Evolutionary conservation across 1,140 invertebrate genomes (phyloP), one percentile per base, ranked within the genome.

Genomic region (Drosophila pandora): DNA sequence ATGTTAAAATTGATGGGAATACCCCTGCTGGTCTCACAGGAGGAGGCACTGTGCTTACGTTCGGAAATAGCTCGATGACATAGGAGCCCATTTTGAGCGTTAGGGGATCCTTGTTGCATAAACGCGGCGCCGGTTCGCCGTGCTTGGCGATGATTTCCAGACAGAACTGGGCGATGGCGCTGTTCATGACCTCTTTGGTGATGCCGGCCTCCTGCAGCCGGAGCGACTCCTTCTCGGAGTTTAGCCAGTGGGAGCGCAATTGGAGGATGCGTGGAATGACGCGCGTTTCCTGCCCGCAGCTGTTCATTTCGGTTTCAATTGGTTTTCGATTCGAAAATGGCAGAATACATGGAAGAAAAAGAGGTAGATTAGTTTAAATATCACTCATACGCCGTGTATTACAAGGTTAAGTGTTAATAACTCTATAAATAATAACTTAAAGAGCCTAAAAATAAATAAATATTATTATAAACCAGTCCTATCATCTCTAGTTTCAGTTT

Each of bases 71-170:
- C 76, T 96, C 95, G 48, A 96, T 93, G 70, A 96, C 95, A 91
- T 96, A 96, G 25, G 96, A 96, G 79, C 98, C 97, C 93, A 98
- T 98, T 93, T 99, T 99, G 43, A 99, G 94, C 13, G 98, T 98
- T 58, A 99, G 95, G 13, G 99, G 99, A 94, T 99, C 99, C 93
- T 99, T 99, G 94, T 99, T 99, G 93, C 99, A 99, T 54, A 99
- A 94, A 53, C 96, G 94, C 32, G 96, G 94, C 56, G 99, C 98
- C 10, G 97, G 96, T 79, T 98, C 97, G 25, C 98, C 99, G 93
- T 99, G 98, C 71, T 96, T 95, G 47, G 97, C 97, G 79, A 99
- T 98, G 79, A 99, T 96, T 93, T 99, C 98, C 59, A 99, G 93
- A 83, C 98, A 99, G 92, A 99, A 99, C 13, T 98, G 95, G 2